A percentile compares a stretch with the other conserved stretches of the same genome.
phyloP scores from a whole-genome alignment of 2,888 invertebrate genomes.

The Lapara coniferarum region DNA sequence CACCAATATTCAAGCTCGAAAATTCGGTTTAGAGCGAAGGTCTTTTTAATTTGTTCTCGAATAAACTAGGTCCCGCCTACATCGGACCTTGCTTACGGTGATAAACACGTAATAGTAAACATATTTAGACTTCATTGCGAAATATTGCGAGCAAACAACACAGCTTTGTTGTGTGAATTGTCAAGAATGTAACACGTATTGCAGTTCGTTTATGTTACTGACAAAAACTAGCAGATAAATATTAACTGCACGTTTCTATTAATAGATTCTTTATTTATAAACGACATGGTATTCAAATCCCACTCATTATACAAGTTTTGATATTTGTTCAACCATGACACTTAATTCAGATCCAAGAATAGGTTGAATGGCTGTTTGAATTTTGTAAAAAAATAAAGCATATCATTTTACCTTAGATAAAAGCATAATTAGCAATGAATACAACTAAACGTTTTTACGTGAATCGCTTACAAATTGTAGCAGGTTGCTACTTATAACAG shows the following conservation, averaged over 20 bases:
- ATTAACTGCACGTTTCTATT: background rate
- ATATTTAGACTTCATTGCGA: constrained; percentile 13
- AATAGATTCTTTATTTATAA: too few species aligned
- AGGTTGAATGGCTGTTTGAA: too few species aligned
- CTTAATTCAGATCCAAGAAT: too few species aligned
- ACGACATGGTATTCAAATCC: too few species aligned
- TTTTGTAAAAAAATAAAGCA: too few species aligned
- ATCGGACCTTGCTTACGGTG: constrained; percentile 13
- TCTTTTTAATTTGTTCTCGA: constrained; percentile 24
- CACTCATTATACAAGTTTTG: too few species aligned
- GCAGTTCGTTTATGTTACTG: background rate
- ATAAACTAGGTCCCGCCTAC: constrained; percentile 25
- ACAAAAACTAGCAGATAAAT: constrained; percentile 7
- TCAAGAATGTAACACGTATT: constrained; percentile 3
- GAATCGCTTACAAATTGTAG: too few species aligned
- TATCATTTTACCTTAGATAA: too few species aligned
- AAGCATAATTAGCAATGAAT: too few species aligned
- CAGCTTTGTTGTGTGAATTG: constrained; percentile 9
- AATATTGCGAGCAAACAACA: background rate
- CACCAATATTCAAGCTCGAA: background rate
- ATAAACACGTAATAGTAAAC: constrained; percentile 23
- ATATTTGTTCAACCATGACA: too few species aligned
- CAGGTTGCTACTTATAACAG: too few species aligned
- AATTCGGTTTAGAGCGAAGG: constrained; percentile 19
- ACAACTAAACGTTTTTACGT: too few species aligned